Base-by-base conservation (phyloP, 2,797 vertebrate species). In the Mormyrus hasselquistii region DNA sequence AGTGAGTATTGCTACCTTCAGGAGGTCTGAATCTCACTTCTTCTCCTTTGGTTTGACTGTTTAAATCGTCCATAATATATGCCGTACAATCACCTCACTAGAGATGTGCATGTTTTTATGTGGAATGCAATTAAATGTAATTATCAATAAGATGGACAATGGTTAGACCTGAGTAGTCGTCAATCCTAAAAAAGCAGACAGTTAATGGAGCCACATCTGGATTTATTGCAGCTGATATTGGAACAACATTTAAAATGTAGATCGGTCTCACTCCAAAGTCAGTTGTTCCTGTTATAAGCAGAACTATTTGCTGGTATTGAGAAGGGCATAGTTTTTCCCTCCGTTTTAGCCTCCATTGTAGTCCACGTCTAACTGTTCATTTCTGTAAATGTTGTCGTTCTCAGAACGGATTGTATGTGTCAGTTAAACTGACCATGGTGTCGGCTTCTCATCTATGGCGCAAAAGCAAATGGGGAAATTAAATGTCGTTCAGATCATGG, bases 241-340 rank as follows among this genome's bases (percentile, higher is more conserved):
- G 65, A 88, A 52, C n/a, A 50, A 34, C 82, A 84, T 84, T 84
- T 84, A 44, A 49, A 84, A 22, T 6, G 4, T 49, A 49, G 44
- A 19, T 22, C 16, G 1, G 50, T 29, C 22, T 29, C 25, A 12
- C n/a, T 6, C 22, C 10, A n/a, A 55, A 57, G 53, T 12, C 16
- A 76, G 52, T 29, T 47, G 3, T 57, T 57, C 69, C 73, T 88
- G 52, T 41, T 29, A 55, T 82, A 82, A 82, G 87, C 50, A 59
- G 69, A 22, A 41, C 69, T 82, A 19, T 62, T 50, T 52, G 76
- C 76, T 57, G 87, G 25, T 89, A 59, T 44, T 69, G n/a, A 25
- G 84, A 12, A n/a, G n/a, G n/a, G n/a, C n/a, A 25, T 65, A 69
- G 83, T 87, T 79, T 89, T 50, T 62, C 34, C 59, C 59, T 79